Conservation (phyloP, 2,113 vertebrate species). For the Leptobrachium leishanense region DNA sequence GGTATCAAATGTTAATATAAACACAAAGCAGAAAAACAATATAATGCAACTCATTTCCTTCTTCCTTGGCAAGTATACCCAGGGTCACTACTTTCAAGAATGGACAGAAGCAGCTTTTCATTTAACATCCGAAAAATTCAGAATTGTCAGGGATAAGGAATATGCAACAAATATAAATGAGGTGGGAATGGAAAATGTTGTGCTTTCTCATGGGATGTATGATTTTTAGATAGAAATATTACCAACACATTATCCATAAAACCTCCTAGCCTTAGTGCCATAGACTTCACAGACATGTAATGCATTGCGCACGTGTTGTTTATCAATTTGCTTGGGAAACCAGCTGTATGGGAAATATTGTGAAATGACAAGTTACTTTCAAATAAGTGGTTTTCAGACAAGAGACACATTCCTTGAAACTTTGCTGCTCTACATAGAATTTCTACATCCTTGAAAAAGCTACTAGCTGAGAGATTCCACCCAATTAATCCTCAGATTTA, state of each 20-base stretch:
- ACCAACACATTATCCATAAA: slow-evolving; percentile 41
- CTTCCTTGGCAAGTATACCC: no score
- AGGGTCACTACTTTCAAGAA: no score
- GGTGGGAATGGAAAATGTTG: slow-evolving; percentile 39
- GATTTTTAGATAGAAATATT: slow-evolving; percentile 54
- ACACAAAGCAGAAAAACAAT: no score
- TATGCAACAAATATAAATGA: slow-evolving; percentile 1
- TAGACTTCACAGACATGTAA: slow-evolving; percentile 45
- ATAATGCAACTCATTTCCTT: no score
- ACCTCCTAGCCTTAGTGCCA: slow-evolving; percentile 30
- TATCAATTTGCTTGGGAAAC: slow-evolving; percentile 50
- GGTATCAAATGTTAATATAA: no score
- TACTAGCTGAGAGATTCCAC: no score
- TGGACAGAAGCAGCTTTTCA: no score
- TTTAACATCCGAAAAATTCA: neutral
- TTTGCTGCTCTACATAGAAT: no score
- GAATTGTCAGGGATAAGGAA: neutral
- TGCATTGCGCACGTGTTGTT: slow-evolving; percentile 10
- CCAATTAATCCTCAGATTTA: no score
- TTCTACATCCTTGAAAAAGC: no score
- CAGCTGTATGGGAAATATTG: slow-evolving; percentile 26
- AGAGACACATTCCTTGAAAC: neutral
- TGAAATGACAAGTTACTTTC: slow-evolving; percentile 38
- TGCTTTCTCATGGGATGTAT: slow-evolving; percentile 52
- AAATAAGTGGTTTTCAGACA: neutral